These are phyloP conservation scores for Trachurus trachurus DNA, from an alignment of 2,797 vertebrate genomes.

Conservation along the genomic window DNA sequence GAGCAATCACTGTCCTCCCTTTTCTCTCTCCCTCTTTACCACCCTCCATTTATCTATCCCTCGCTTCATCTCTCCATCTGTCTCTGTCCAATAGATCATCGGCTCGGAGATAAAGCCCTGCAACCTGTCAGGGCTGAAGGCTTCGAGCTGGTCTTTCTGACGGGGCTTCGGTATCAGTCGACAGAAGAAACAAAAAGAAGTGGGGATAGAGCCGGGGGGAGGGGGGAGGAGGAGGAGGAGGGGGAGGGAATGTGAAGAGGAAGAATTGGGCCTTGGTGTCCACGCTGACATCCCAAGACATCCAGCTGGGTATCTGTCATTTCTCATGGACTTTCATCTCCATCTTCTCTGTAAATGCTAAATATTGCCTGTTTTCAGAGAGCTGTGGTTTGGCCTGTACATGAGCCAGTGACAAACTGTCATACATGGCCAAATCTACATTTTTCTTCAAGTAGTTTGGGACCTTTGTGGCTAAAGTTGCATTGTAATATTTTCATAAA, in stretches of 20 bases:
- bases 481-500: not conserved
- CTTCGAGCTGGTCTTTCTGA: slow-evolving; percentile 50
- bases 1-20: slow-evolving; percentile 60
- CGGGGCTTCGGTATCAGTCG: slow-evolving; percentile 21
- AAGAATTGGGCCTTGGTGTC: slow-evolving; percentile 34
- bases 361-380: slow-evolving; percentile 34
- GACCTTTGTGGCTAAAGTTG: not conserved
- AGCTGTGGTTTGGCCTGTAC: slow-evolving; percentile 17
- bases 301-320: slow-evolving; percentile 67
- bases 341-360: slow-evolving; percentile 42
- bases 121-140: slow-evolving; percentile 54
- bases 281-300: slow-evolving; percentile 54
- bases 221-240: not conserved
- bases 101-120: slow-evolving; percentile 53
- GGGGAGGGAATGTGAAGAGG: slow-evolving; percentile 9
- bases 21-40: slow-evolving; percentile 36
- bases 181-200: slow-evolving; percentile 39
- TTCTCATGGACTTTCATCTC: slow-evolving; percentile 62
- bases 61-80: slow-evolving; percentile 49
- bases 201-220: slow-evolving; percentile 18
- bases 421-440: not conserved
- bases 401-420: slow-evolving; percentile 26
- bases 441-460: not conserved
- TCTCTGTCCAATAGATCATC: slow-evolving; percentile 68
- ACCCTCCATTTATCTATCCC: slow-evolving; percentile 49